Evolutionary conservation across 2,888 invertebrate species (phyloP), one percentile per base, ranked within the genome.

Genomic region (Ischnura elegans): DNA sequence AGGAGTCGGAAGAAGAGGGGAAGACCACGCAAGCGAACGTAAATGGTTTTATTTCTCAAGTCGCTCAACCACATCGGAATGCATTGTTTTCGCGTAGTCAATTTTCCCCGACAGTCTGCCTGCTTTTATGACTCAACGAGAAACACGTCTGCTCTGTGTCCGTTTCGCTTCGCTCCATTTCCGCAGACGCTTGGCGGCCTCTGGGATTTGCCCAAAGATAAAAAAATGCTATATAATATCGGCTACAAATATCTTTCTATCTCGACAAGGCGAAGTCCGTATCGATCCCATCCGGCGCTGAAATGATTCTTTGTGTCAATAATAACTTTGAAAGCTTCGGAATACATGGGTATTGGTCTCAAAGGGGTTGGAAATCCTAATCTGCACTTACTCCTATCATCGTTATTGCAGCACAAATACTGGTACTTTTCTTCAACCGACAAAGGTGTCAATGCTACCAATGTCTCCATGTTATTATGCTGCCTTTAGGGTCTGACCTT

Each of bases 31-130:
- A 76, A 76, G 76, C 29, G 76, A 76, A 76, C 76, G 76, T 76
- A 76, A 76, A 76, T 76, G 29, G 76, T 76, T 76, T 76, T 76
- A 76, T 76, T 76, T 76, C 76, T 36, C 36, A 76, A 76, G 76
- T 76, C 76, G 29, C 76, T 76, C 76, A 76, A 76, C 76, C 76
- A 36, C 76, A 76, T 76, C 76, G 76, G 76, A 76, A 76, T 76
- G 76, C 76, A 76, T 76, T 76, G 76, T 76, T 76, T 76, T 76
- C 76, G 76, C 29, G 76, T 76, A 76, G 76, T 76, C 76, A 76
- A 76, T 76, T 76, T 76, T 76, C 76, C 36, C 76, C 76, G 76
- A 76, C 76, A 76, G 76, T 76, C 76, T 76, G 76, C 76, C 76
- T n/a, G 8, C 76, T 76, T 76, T 76, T 76, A 76, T 76, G 76